Base-by-base conservation (phyloP, 2,797 vertebrate species). In the Sebastes diaconus region DNA sequence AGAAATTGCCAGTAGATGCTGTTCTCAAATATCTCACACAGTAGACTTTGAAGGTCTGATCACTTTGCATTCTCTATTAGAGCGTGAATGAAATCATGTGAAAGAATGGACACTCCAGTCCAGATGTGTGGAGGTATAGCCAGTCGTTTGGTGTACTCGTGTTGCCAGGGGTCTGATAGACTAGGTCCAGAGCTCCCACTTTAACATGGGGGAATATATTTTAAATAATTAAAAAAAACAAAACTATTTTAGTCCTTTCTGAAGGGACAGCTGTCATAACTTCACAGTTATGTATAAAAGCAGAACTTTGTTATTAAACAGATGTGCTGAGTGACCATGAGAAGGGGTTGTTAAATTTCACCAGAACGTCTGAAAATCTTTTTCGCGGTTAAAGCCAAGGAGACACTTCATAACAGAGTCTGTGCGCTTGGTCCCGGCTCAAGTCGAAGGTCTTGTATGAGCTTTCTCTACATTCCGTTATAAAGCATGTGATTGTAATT, bases 401-500 rank as follows among this genome's bases (percentile, higher is more conserved):
- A 85, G 73, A 86, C 57, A 5, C 75, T 81, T 87, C 39, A 54
- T 80, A 42, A 58, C 73, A 68, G 73, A 60, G 73, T 82, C 68
- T 61, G 70, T 75, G 74, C 79, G 76, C 66, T 84, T 39, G 75
- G 85, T 78, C 84, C 84, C 77, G 27, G 76, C 85, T 87, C n/a
- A 66, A 83, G 78, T 82, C 42, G 73, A 83, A 87, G 77, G 78
- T 93, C 91, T 91, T 80, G 69, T 85, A 77, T 88, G 84, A 90
- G 87, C 88, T 94, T 93, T 94, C 92, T 93, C 88, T 91, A 94
- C 94, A 95, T 95, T 95, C 94, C 94, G 84, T 94, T 93, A 91
- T 66, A 90, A 92, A 94, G 93, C 93, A 94, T 94, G 93, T 90
- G 94, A 94, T 93, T 93, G 93, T 94, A 92, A 73, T 84, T 89